Base-by-base conservation (phyloP, 2,113 vertebrate genomes). In the Megaceryle maxima region DNA sequence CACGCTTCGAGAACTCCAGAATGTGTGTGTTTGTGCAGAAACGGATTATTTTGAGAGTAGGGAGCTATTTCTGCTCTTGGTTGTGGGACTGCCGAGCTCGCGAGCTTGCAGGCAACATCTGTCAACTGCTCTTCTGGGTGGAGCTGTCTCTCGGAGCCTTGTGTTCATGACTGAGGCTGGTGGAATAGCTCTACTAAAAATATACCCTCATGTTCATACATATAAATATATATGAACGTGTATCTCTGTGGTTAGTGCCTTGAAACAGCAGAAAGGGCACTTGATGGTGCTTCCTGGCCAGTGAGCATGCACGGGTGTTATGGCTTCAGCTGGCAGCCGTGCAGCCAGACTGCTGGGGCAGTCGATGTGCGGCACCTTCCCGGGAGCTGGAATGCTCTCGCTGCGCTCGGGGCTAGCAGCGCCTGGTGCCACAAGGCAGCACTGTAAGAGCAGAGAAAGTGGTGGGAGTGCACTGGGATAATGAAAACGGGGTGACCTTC, bases 231-330 rank as follows among this genome's bases (percentile, higher is more conserved):
- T 12, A 8, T 13, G 14, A 8, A 11, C 26, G 16, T 59, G 29
- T 13, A 1, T 43, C 1, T 8, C 0, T 19, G 1, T 25, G 26
- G 4, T 20, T 0, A 3, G 4, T 20, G 28, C 44, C 21, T 16
- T 9, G 16, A 11, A 25, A 56, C 15, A 24, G 25, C 29, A 56
- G 53, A 29, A 55, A 16, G n/a, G 46, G 22, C 1, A 0, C 33
- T 39, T 51, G 0, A 5, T 26, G 8, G 20, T 11, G 69, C 29
- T 26, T 67, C 44, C 9, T 0, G 4, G 22, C 4, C 39, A 26
- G 2, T 1, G 56, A 16, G 18, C 3, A 0, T 1, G 4, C 3
- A 1, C 7, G 2, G 35, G 8, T 26, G 6, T 25, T 25, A 12
- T 0, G 9, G 51, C 51, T 44, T 19, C 0, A 5, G 1, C 19